Conservation (phyloP, 1,140 invertebrate species). For the Diuraphis noxia region DNA sequence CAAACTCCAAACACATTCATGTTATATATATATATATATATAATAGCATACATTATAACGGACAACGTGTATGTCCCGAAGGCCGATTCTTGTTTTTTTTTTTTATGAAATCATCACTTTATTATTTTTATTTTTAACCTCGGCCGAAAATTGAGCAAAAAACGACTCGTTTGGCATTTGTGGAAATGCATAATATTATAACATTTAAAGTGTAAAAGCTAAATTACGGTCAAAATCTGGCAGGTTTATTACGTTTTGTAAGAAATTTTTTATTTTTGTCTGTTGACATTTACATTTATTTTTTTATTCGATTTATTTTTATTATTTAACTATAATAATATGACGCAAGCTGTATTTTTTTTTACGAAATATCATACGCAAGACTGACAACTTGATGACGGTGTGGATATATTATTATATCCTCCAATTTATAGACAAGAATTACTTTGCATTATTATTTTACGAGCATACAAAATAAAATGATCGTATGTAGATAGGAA, state of each 20-base stretch:
- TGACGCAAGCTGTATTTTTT: not conserved
- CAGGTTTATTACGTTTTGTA: not conserved
- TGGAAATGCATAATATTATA: not conserved
- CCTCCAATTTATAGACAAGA: not conserved
- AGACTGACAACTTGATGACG: not conserved
- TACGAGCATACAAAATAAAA: not conserved
- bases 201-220: not conserved
- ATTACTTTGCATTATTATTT: not conserved
- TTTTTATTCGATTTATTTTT: not conserved
- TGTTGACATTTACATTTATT: not conserved
- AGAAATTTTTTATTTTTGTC: not conserved
- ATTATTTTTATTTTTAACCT: not conserved
- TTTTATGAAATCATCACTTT: not conserved
- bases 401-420: not conserved
- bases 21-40: not conserved
- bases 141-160: not conserved
- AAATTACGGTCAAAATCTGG: not conserved
- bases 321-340: not conserved
- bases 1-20: not conserved
- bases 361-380: not conserved
- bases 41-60: not conserved
- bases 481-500: not conserved
- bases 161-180: not conserved
- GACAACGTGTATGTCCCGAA: not conserved
- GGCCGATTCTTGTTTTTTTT: not conserved